Base-by-base conservation (phyloP, 1,140 invertebrate genomes). In the Plectus sambesii region DNA sequence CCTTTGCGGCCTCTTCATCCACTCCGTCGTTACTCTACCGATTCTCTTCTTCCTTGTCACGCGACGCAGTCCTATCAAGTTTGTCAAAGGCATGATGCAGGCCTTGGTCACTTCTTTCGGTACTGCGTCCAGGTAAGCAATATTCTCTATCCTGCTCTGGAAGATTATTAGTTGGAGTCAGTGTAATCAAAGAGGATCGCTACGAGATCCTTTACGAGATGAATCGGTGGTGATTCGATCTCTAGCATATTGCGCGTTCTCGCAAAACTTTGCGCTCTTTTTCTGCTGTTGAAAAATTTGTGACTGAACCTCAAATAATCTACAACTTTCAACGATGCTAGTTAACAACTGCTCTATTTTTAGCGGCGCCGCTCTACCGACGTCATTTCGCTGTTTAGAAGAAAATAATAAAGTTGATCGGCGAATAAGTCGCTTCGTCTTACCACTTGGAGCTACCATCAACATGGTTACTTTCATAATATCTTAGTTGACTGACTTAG, bases 291-390 rank as follows among this genome's bases (percentile, higher is more conserved):
- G 9, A 9, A 29, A 59, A 27, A n/a, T 8, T n/a, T n/a, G n/a
- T n/a, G n/a, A n/a, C n/a, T n/a, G n/a, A n/a, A n/a, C n/a, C n/a
- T n/a, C n/a, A n/a, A n/a, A n/a, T n/a, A n/a, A n/a, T n/a, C n/a
- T n/a, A n/a, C n/a, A n/a, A n/a, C n/a, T n/a, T n/a, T n/a, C n/a
- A n/a, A n/a, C n/a, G n/a, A n/a, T n/a, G n/a, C n/a, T n/a, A n/a
- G n/a, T n/a, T n/a, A n/a, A n/a, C n/a, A n/a, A n/a, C n/a, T n/a
- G n/a, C n/a, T n/a, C n/a, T n/a, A 5, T 15, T 59, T 61, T 25
- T 56, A 93, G 87, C 69, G 84, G 88, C 58, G 89, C 88, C 33
- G 87, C 89, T 30, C 76, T 96, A 40, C 89, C 90, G 27, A 80
- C 94, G 33, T 92, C 88, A 39, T 90, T 96, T 71, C 80, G 81